These are phyloP conservation scores for Nomada hirtipes DNA, from an alignment of 2,888 invertebrate species.

Conservation along the genomic window DNA sequence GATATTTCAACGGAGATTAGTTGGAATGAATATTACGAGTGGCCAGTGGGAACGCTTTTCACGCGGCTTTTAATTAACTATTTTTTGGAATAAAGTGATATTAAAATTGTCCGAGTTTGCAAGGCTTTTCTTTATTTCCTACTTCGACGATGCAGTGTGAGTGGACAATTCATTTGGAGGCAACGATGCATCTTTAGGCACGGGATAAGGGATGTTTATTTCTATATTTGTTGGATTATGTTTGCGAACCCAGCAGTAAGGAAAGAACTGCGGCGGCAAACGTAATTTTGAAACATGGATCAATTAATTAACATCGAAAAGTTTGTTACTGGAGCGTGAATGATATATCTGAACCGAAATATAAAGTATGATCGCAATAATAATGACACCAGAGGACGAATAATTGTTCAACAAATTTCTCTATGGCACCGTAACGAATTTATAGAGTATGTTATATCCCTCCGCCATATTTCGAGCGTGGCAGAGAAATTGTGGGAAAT, in stretches of 20 bases:
- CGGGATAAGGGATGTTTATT: neutral
- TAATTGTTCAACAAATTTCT: neutral
- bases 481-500: neutral
- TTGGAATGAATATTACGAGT: slow-evolving; percentile 44
- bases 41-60: slow-evolving; percentile 10
- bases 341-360: neutral
- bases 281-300: too few relatives aligned
- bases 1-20: slow-evolving; percentile 60
- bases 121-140: slow-evolving; percentile 3
- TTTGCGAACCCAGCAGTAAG: neutral
- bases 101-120: slow-evolving; percentile 38
- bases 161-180: slow-evolving; percentile 9
- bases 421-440: neutral
- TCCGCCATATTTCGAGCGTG: too few relatives aligned
- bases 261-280: too few relatives aligned
- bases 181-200: neutral
- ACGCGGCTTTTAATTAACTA: slow-evolving; percentile 56
- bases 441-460: neutral
- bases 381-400: neutral
- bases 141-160: neutral
- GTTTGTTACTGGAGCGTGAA: too few relatives aligned
- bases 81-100: slow-evolving; percentile 52
- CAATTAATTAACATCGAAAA: neutral
- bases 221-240: neutral
- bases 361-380: neutral